Evolutionary conservation across 2,113 vertebrate genomes (phyloP).

Genomic region (Platichthys stellatus): DNA sequence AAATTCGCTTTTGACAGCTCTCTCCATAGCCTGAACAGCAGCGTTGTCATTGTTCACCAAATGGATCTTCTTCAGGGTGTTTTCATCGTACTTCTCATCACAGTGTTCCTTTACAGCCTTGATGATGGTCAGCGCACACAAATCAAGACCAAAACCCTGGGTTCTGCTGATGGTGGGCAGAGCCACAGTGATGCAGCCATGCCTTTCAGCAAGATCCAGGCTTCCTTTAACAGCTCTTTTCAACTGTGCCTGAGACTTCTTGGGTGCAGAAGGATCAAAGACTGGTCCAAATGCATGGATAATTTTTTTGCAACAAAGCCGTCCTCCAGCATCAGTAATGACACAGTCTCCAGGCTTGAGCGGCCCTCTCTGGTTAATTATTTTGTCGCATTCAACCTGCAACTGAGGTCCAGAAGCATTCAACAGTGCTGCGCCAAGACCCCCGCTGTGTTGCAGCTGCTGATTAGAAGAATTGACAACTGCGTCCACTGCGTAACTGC

Average conservation of each 20-base stretch:
- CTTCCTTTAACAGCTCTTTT: conserved; percentile 75
- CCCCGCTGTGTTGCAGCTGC: conserved; percentile 69
- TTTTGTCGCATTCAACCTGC: conserved; percentile 74
- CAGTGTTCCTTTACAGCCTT: conserved; percentile 81
- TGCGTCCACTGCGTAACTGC: conserved; percentile 74
- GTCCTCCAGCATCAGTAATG: conserved; percentile 79
- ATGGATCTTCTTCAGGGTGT: conserved; percentile 81
- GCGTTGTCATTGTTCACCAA: conserved; percentile 79
- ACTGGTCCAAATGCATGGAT: conserved; percentile 86
- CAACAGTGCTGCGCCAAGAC: conserved; percentile 78
- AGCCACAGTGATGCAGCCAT: conserved; percentile 80
- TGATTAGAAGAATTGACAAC: conserved; percentile 83
- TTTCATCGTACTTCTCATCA: conserved; percentile 39
- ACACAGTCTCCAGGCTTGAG: conserved; percentile 67
- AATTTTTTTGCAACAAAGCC: conserved; percentile 80
- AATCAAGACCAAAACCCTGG: conserved; percentile 79
- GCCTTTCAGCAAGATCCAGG: conserved; percentile 75
- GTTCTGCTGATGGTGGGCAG: conserved; percentile 84
- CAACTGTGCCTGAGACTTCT: conserved; percentile 50
- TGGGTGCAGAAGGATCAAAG: conserved; percentile 42
- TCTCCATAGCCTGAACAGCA: conserved; percentile 67
- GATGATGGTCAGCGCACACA: conserved; percentile 78
- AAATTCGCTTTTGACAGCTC: conserved; percentile 71
- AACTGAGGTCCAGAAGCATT: conserved; percentile 84
- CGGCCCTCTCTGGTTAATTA: conserved; percentile 26